Evolutionary conservation across 2,113 vertebrate genomes (phyloP), one percentile per base, ranked within the genome.

Genomic region (Scopus umbretta): DNA sequence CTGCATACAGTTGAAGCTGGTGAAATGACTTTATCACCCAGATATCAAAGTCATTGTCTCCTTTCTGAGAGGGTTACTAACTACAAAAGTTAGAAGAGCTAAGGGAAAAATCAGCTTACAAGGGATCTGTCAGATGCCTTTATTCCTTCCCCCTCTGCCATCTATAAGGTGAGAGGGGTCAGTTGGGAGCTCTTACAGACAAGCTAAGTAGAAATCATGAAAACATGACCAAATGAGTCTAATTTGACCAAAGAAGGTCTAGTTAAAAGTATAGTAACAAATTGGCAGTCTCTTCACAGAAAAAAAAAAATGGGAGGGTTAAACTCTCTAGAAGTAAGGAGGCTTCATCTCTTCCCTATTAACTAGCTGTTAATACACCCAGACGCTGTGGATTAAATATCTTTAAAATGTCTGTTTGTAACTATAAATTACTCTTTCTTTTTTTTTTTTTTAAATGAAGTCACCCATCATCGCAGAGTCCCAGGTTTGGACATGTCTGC

Each of bases 401-500:
- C 45, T 95, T 59, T 43, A 23, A 61, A 82, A 79, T 93, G 67
- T 88, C 47, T 95, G 20, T 29, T 50, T 85, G n/a, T 90, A 92
- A 82, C 80, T 83, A 16, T 92, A 86, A 87, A 70, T 97, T 61
- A 56, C 19, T 7, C n/a, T n/a, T n/a, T n/a, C n/a, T 62, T 66
- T 83, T 70, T 97, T n/a, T 97, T 90, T 76, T 89, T 38, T 94
- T 90, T 55, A 72, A 92, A 94, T 94, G 87, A 98, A 98, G 98
- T 96, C 98, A 97, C 52, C 50, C 95, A 90, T 62, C 94, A 90
- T 95, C 95, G 76, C 97, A 97, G 91, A 97, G 97, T 86, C 98
- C 98, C 98, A 98, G 98, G 98, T 98, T 98, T 98, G 98, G 67
- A 82, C 36, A 72, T 86, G 65, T 96, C 94, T 94, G 88, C 80